A percentile compares a stretch with the other conserved stretches of the same genome.
phyloP scores from a whole-genome alignment of 2,888 invertebrate species.

The Anoplius nigerrimus region DNA sequence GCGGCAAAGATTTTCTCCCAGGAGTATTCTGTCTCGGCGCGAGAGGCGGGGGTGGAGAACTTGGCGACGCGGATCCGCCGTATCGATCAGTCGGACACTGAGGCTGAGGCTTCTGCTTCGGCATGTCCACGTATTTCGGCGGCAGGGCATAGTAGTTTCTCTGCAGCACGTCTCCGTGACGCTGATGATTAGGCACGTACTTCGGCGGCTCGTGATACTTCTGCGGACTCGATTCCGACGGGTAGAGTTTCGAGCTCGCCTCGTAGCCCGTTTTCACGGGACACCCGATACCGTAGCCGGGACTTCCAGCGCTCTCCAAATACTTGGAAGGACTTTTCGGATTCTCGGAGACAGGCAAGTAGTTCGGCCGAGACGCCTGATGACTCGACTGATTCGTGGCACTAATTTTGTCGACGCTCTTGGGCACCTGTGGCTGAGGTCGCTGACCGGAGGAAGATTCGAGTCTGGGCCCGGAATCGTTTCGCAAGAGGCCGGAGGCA shows the following conservation, averaged over 20 bases:
- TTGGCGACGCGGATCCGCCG: slow-evolving; percentile 48
- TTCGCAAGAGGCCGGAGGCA: slow-evolving; percentile 55
- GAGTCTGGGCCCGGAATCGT: slow-evolving; percentile 53
- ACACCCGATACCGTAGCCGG: slow-evolving; percentile 54
- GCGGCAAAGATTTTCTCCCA: slow-evolving; percentile 68
- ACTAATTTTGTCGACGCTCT: slow-evolving; percentile 45
- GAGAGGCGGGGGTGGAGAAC: slow-evolving; percentile 68
- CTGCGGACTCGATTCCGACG: slow-evolving; percentile 60
- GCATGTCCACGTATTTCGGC: slow-evolving; percentile 63
- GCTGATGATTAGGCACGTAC: slow-evolving; percentile 60
- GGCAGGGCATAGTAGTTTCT: slow-evolving; percentile 64
- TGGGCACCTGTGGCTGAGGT: slow-evolving; percentile 69
- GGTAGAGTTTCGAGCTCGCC: slow-evolving; percentile 60
- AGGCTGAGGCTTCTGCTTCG: slow-evolving; percentile 62
- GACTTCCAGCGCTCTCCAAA: slow-evolving; percentile 38
- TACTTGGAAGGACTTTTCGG: slow-evolving; percentile 48
- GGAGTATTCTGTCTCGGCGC: slow-evolving; percentile 69
- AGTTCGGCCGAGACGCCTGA: slow-evolving; percentile 53
- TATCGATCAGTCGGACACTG: slow-evolving; percentile 61
- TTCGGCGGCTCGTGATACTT: slow-evolving; percentile 69
- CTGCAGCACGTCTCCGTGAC: slow-evolving; percentile 48
- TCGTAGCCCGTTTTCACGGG: slow-evolving; percentile 67
- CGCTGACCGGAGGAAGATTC: slow-evolving; percentile 65
- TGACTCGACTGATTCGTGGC: slow-evolving; percentile 25
- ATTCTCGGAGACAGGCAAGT: slow-evolving; percentile 48